Percentiles rank a stretch among this genome's conserved stretches.
Evolutionary conservation across 2,888 invertebrate species (phyloP).

Genomic region (Cheiracanthium punctorium): DNA sequence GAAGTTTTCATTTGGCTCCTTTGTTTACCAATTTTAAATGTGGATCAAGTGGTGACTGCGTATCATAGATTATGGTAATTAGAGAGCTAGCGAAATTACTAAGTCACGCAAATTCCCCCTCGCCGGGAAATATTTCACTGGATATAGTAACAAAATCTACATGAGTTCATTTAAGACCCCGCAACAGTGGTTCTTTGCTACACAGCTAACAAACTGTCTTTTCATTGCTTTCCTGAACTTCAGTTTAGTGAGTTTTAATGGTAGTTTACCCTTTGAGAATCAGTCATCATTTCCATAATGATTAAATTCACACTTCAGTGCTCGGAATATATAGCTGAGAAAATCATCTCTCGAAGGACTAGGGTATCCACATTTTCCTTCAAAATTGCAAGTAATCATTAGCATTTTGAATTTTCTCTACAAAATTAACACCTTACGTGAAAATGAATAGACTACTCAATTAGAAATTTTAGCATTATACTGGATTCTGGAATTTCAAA

Average conservation of each 20-base stretch:
- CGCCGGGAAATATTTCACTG: slow-evolving; percentile 42
- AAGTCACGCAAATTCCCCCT: slow-evolving; percentile 70
- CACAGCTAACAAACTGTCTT: slow-evolving; percentile 16
- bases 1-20: slow-evolving; percentile 50
- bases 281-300: slow-evolving; percentile 39
- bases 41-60: slow-evolving; percentile 67
- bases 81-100: slow-evolving; percentile 28
- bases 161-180: slow-evolving; percentile 28
- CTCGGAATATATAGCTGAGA: not conserved
- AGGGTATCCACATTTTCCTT: slow-evolving; percentile 17
- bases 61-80: slow-evolving; percentile 65
- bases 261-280: slow-evolving; percentile 41
- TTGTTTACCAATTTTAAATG: slow-evolving; percentile 53
- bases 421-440: slow-evolving; percentile 31
- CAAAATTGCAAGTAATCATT: slow-evolving; percentile 30
- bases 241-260: slow-evolving; percentile 19
- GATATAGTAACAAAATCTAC: slow-evolving; percentile 31
- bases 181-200: slow-evolving; percentile 34
- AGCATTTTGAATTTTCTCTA: slow-evolving; percentile 12
- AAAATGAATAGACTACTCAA: slow-evolving; percentile 12
- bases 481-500: not conserved
- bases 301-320: slow-evolving; percentile 23
- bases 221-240: slow-evolving; percentile 8
- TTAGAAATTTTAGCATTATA: slow-evolving; percentile 2
- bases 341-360: slow-evolving; percentile 25